Evolutionary conservation across 92 coral and sea anemone genomes (phyloP).

Genomic region (Epizoanthus stellaris): DNA sequence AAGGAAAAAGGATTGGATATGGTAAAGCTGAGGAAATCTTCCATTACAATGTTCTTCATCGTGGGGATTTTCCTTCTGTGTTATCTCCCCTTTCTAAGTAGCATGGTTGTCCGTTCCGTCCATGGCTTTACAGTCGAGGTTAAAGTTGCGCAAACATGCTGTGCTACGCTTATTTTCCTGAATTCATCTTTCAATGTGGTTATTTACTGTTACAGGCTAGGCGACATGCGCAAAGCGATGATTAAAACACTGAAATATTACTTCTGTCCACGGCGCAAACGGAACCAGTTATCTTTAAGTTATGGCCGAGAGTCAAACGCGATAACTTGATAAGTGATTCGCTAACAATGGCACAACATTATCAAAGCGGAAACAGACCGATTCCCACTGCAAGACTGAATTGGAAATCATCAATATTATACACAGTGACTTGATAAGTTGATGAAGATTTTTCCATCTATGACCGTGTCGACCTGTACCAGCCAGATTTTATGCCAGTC

Average conservation of each 20-base stretch:
- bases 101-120: slow-evolving; percentile 41
- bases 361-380: too few species aligned
- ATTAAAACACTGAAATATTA: slow-evolving; percentile 16
- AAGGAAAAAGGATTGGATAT: slow-evolving; percentile 1
- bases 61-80: slow-evolving; percentile 68
- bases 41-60: slow-evolving; percentile 73
- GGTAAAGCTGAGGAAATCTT: slow-evolving; percentile 64
- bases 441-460: too few species aligned
- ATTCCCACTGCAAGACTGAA: too few species aligned
- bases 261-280: neutral
- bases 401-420: too few species aligned
- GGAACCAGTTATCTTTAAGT: neutral
- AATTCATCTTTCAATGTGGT: slow-evolving; percentile 74
- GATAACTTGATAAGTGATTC: too few species aligned
- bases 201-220: slow-evolving; percentile 78
- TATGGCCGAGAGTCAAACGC: slow-evolving; percentile 16
- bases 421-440: too few species aligned
- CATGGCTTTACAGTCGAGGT: slow-evolving; percentile 54
- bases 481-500: too few species aligned
- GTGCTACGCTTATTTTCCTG: slow-evolving; percentile 52
- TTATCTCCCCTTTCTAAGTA: slow-evolving; percentile 64
- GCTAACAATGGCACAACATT: too few species aligned
- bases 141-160: slow-evolving; percentile 63
- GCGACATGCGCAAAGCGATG: slow-evolving; percentile 73
- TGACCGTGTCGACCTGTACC: too few species aligned